Base-by-base conservation (phyloP, 1,140 invertebrate species). In the Spodoptera frugiperda region DNA sequence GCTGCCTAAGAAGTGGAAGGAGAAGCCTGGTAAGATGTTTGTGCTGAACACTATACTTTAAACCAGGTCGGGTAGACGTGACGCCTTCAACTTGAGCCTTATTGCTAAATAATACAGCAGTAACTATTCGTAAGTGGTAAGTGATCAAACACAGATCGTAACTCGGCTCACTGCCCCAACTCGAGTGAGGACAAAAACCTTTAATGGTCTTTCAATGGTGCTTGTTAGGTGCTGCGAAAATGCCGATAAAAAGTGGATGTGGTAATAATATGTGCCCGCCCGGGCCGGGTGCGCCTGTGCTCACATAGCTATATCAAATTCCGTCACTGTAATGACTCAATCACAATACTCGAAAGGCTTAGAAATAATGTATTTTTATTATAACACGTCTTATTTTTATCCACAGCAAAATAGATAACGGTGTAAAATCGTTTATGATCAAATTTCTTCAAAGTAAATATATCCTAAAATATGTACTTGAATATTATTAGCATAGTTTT, bases 1-100 rank as follows among this genome's bases (percentile, higher is more conserved):
- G 94, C 90, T 98, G 11, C 97, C 97, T 0, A 97, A 97, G 89
- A 96, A 97, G 83, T 97, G 97, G 95, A 96, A 96, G 65, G 95
- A 97, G 86, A 89, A 96, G 54, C 96, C 96, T 25, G 94, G 96
- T 89, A 78, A 83, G 79, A 49, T 57, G 17, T n/a, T 67, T 54
- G n/a, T 14, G 55, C 14, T 68, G 44, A 46, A 71, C 39, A 44
- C 30, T 39, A 39, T 39, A 39, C 49, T 33, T 70, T 70, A 15
- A 67, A 49, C 51, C 8, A 30, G 19, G 63, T 2, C 9, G 12
- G 10, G 25, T 14, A 14, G 55, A 59, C 19, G 25, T 5, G 25
- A n/a, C n/a, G 21, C n/a, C 14, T 14, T 25, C 63, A 68, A 53
- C 21, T 68, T 68, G 17, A 65, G 44, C 44, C 48, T 65, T 48